phyloP scores from a whole-genome alignment of 1,140 invertebrate genomes.

The Drosophila athabasca region DNA sequence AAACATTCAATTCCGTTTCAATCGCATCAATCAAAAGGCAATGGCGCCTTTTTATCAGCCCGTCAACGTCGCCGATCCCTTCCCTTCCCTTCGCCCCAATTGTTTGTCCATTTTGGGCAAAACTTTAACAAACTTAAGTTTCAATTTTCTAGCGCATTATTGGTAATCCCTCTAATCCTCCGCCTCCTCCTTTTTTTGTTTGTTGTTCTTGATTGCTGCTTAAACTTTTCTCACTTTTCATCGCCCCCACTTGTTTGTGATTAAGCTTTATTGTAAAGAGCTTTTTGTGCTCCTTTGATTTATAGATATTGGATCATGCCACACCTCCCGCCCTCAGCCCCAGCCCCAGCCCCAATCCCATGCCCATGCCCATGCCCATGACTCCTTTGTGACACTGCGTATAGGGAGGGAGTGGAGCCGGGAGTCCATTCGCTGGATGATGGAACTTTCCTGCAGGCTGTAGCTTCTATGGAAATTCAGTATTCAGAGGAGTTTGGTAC shows the following conservation, averaged over 20 bases:
- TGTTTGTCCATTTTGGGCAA: conserved; percentile 33
- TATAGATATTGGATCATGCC: conserved; percentile 72
- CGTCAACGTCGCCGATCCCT: not conserved
- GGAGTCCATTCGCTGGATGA: too few relatives aligned
- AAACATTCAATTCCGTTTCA: conserved; percentile 62
- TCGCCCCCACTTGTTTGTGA: conserved; percentile 50
- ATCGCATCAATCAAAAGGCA: conserved; percentile 57
- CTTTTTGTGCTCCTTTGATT: conserved; percentile 71
- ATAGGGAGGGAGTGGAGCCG: not conserved
- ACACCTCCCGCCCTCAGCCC: not conserved
- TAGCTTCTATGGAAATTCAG: not conserved
- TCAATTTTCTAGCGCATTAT: conserved; percentile 57
- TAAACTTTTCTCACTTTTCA: conserved; percentile 53
- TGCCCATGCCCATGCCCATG: not conserved
- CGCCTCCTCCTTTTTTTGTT: conserved; percentile 19
- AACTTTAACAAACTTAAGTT: conserved; percentile 65
- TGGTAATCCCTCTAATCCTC: conserved; percentile 32
- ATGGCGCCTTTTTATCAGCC: conserved; percentile 37
- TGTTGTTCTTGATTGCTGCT: conserved; percentile 57
- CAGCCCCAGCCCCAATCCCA: not conserved
- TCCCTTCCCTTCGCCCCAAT: not conserved
- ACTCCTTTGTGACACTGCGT: conserved; percentile 12
- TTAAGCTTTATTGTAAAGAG: conserved; percentile 61
- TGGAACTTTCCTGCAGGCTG: too few relatives aligned
- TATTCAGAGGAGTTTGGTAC: too few relatives aligned